Evolutionary conservation across 2,113 vertebrate species (phyloP), one percentile per base, ranked within the genome.

Genomic region (Ellobius talpinus): DNA sequence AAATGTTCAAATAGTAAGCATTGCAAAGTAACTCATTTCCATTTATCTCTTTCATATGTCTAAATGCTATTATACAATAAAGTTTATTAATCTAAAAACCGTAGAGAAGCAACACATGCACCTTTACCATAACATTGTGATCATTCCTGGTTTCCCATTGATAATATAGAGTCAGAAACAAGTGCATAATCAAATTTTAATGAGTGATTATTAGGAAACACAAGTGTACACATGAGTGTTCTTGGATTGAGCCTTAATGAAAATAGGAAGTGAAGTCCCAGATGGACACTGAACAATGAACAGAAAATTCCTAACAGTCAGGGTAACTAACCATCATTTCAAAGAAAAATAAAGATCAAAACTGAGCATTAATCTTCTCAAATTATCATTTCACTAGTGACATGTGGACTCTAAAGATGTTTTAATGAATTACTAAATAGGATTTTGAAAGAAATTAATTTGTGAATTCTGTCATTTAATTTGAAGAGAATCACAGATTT

Each of bases 101-200:
- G 94, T 79, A 84, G 47, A 95, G n/a, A 97, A 97, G 79, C 16
- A 94, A 92, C n/a, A 90, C 29, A 85, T 13, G 86, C 21, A 90
- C 87, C 72, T 97, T 96, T 94, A 76, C 70, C 26, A 2, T 90
- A 87, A 92, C 16, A 94, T 33, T 4, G 3, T 78, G 81, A 72
- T 89, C 42, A 90, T 92, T 95, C 55, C 3, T 5, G 12, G 58
- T 92, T 88, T 81, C n/a, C 93, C 66, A 76, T 89, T 91, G 76
- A 77, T 89, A 90, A 95, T 68, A 39, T 82, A 88, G 52, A 92
- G 50, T 73, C 52, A 82, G 70, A 89, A 94, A 73, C 21, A 73
- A 96, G 78, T 85, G 95, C 66, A 94, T 91, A 61, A 90, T 78
- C 36, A 96, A 93, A 13, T 77, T 93, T 93, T 86, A 97, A 97